Base-by-base conservation (phyloP, 1,140 invertebrate species). In the Caenorhabditis inopinata region DNA sequence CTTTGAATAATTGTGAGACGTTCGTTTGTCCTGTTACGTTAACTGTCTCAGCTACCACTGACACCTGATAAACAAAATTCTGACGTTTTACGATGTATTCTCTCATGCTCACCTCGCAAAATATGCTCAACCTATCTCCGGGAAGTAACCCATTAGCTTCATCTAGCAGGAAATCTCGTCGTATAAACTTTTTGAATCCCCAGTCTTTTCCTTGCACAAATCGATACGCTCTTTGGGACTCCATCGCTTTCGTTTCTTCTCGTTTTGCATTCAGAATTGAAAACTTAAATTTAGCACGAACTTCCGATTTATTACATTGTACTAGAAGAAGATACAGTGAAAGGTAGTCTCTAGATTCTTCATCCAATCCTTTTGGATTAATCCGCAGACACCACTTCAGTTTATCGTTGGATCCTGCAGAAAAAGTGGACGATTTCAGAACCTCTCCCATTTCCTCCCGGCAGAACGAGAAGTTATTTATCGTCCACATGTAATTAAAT, bases 401-500 rank as follows among this genome's bases (percentile, higher is more conserved):
- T 92, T 99, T 98, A 90, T 99, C 96, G 91, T 97, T 98, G 89
- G 95, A 94, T 89, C 96, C 96, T 74, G 96, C 96, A 76, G 96
- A 98, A 91, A 99, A 99, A 83, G 96, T 98, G 83, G 96, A 98
- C 90, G 96, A 98, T 92, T 98, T 98, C 86, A 99, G 92, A 16
- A 80, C 78, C 48, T 83, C 82, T 21, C 82, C 82, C 82, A 83
- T 83, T 78, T 83, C 82, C 51, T 83, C 82, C 1, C 95, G 93
- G 90, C 95, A 96, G 91, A 98, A 99, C 91, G 95, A 97, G 91
- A 99, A 99, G 92, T 98, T 98, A 91, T 98, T 98, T 91, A 99
- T 98, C 88, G 96, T 98, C 97, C 97, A 99, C 94, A 98, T 98
- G 91, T 98, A 99, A 91, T 95, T 96, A 92, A 99, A 98, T 91